Percentiles rank a stretch among this genome's conserved stretches.
Evolutionary conservation across 2,888 invertebrate genomes (phyloP).

Genomic region (Ophion ellenae): DNA sequence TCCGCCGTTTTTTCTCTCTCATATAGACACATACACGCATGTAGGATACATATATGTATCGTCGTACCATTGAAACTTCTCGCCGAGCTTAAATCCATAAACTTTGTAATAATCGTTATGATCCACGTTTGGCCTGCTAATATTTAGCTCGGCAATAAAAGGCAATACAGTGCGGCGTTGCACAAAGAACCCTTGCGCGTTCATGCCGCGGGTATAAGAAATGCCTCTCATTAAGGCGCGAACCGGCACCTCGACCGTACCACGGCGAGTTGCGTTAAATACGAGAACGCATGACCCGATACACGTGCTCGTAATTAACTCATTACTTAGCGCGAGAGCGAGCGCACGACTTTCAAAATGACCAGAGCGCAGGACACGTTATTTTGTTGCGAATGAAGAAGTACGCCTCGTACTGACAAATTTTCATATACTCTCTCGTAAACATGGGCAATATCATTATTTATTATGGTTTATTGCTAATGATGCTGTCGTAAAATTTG

Average conservation of each 20-base stretch:
- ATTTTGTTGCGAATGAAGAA: slow-evolving; percentile 17
- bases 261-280: slow-evolving; percentile 71
- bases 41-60: background rate
- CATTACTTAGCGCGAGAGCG: slow-evolving; percentile 69
- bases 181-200: slow-evolving; percentile 55
- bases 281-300: slow-evolving; percentile 65
- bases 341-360: slow-evolving; percentile 57
- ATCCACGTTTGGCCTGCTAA: slow-evolving; percentile 22
- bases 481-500: background rate
- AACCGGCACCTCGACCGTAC: slow-evolving; percentile 37
- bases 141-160: slow-evolving; percentile 29
- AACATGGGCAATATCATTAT: background rate
- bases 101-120: slow-evolving; percentile 43
- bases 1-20: too few species aligned
- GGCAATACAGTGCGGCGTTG: slow-evolving; percentile 46
- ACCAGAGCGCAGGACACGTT: slow-evolving; percentile 10
- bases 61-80: background rate
- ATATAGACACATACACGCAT: background rate
- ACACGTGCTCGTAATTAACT: slow-evolving; percentile 77
- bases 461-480: background rate
- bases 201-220: slow-evolving; percentile 57
- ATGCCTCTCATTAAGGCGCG: slow-evolving; percentile 65
- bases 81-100: slow-evolving; percentile 43
- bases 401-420: background rate
- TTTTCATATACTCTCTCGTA: background rate